phyloP scores from a whole-genome alignment of 2,888 invertebrate species.

The Drosophila robusta region DNA sequence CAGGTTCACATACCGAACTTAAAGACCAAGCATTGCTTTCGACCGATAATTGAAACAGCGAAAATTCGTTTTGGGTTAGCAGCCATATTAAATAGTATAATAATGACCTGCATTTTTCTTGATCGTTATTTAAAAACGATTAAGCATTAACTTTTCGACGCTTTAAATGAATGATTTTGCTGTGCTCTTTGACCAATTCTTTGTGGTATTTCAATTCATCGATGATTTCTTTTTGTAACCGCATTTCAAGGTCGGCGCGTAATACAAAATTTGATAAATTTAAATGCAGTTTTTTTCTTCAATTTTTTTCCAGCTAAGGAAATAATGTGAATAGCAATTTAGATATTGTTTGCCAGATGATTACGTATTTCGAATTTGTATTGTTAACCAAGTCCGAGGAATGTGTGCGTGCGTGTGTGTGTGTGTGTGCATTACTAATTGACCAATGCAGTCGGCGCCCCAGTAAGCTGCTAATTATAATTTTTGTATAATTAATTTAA shows the following conservation, averaged over 20 bases:
- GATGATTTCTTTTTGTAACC: slow-evolving; percentile 48
- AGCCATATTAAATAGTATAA: neutral
- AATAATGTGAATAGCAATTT: slow-evolving; percentile 52
- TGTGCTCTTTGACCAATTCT: slow-evolving; percentile 9
- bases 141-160: slow-evolving; percentile 3
- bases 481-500: slow-evolving; percentile 66
- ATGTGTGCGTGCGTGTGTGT: slow-evolving; percentile 7
- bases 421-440: slow-evolving; percentile 2
- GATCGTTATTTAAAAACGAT: slow-evolving; percentile 18
- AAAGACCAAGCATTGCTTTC: neutral
- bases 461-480: slow-evolving; percentile 51
- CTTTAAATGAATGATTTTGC: slow-evolving; percentile 4
- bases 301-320: neutral
- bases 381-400: neutral
- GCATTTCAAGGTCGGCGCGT: slow-evolving; percentile 59
- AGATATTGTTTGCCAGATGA: slow-evolving; percentile 1
- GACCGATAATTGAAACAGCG: too few relatives aligned
- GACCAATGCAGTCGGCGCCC: neutral
- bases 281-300: slow-evolving; percentile 39
- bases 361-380: neutral
- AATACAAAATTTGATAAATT: slow-evolving; percentile 31
- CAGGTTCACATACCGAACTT: neutral
- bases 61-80: neutral
- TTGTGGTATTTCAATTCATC: slow-evolving; percentile 14
- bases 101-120: slow-evolving; percentile 27